Conservation (phyloP, 2,797 vertebrate genomes). For the Melanotaenia pygmaea region DNA sequence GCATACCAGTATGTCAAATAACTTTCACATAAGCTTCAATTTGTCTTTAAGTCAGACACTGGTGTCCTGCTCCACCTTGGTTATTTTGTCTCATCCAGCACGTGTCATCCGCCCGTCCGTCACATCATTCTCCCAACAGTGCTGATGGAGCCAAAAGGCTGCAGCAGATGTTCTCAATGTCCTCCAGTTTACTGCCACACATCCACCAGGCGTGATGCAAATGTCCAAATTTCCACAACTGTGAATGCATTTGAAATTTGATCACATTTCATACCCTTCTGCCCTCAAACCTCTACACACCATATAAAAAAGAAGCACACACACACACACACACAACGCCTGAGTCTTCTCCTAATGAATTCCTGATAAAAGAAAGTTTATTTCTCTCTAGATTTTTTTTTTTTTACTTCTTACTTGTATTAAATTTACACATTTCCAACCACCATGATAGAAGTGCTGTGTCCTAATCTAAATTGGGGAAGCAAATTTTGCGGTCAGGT, state of each 20-base stretch:
- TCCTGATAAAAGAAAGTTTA: constrained; percentile 72
- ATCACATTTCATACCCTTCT: constrained; percentile 74
- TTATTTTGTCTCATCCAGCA: background rate
- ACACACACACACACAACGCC: constrained; percentile 8
- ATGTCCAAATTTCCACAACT: constrained; percentile 71
- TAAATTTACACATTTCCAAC: constrained; percentile 61
- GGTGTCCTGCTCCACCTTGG: background rate
- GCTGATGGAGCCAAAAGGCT: constrained; percentile 82
- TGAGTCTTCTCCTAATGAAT: constrained; percentile 71
- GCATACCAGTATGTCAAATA: background rate
- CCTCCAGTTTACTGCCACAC: constrained; percentile 62
- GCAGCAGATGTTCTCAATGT: constrained; percentile 71
- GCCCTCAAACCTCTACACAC: constrained; percentile 53
- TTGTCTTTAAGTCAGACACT: constrained; percentile 6
- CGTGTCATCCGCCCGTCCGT: constrained; percentile 80
- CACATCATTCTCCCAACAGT: constrained; percentile 81
- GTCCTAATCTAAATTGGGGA: constrained; percentile 75
- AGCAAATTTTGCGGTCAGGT: constrained; percentile 52
- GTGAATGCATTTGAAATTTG: constrained; percentile 73
- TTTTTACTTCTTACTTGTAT: constrained; percentile 52
- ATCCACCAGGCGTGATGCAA: constrained; percentile 60
- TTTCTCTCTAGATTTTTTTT: constrained; percentile 55
- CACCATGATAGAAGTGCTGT: constrained; percentile 34
- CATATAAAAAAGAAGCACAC: constrained; percentile 21
- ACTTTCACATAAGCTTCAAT: constrained; percentile 10